Evolutionary conservation across 2,888 invertebrate genomes (phyloP).

Genomic region (Nomada ruficornis): DNA sequence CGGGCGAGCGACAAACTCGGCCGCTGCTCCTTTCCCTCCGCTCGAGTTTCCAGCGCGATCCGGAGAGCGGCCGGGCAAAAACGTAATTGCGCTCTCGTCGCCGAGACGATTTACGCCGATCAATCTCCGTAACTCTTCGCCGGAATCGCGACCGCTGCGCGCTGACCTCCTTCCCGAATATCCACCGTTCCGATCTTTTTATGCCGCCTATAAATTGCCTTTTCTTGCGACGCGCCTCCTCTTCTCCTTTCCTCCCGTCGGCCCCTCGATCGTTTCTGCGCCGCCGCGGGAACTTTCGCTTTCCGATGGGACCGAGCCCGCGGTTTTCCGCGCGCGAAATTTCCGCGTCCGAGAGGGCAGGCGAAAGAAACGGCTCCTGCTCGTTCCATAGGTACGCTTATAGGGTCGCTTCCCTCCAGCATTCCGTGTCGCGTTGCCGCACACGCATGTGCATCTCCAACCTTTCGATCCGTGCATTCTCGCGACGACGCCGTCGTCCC

Average conservation of each 20-base stretch:
- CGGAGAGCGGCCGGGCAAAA: conserved; percentile 68
- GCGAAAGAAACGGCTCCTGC: conserved; percentile 59
- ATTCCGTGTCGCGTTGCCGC: conserved; percentile 77
- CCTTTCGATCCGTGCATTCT: conserved; percentile 75
- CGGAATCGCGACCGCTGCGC: conserved; percentile 41
- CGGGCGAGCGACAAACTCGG: conserved; percentile 76
- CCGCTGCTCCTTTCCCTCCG: conserved; percentile 55
- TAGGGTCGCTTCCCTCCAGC: conserved; percentile 74
- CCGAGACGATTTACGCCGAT: conserved; percentile 57
- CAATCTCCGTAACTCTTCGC: conserved; percentile 59
- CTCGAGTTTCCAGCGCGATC: conserved; percentile 50
- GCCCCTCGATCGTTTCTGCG: background rate
- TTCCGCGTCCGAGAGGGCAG: background rate
- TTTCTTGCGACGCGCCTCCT: conserved; percentile 14
- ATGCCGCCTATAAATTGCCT: conserved; percentile 33
- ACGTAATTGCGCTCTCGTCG: conserved; percentile 78
- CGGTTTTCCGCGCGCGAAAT: background rate
- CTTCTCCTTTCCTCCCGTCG: background rate
- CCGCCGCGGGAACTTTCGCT: background rate
- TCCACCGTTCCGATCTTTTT: conserved; percentile 50
- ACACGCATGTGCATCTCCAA: conserved; percentile 62
- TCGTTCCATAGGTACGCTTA: conserved; percentile 74
- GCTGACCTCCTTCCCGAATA: conserved; percentile 59
- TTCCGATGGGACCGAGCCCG: background rate
- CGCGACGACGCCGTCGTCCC: conserved; percentile 42